These are phyloP conservation scores for Pogonus chalceus DNA, from an alignment of 1,140 invertebrate genomes.

Conservation along the genomic window DNA sequence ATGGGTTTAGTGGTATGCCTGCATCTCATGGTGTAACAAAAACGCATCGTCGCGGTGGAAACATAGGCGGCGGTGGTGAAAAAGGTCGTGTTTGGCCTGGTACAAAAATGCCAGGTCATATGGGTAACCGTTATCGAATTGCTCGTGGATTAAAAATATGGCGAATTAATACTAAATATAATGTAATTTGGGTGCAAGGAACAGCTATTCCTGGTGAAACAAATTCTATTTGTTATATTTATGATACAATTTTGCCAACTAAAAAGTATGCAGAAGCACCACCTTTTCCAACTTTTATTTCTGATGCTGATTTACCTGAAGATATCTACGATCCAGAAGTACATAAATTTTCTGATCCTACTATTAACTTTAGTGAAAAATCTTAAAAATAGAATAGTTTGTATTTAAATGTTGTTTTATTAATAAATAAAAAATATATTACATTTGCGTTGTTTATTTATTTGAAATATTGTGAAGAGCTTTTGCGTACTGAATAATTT, in stretches of 20 bases:
- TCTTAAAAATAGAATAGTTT: slow-evolving; percentile 20
- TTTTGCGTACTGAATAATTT: too few species aligned
- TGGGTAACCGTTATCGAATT: slow-evolving; percentile 76
- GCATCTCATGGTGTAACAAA: slow-evolving; percentile 90
- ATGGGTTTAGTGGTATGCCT: slow-evolving; percentile 90
- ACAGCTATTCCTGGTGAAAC: slow-evolving; percentile 67
- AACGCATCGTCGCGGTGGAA: slow-evolving; percentile 84
- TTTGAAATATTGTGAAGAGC: too few species aligned
- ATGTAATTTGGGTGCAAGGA: slow-evolving; percentile 84
- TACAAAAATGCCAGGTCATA: slow-evolving; percentile 93
- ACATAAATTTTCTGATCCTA: slow-evolving; percentile 57
- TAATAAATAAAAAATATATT: too few species aligned
- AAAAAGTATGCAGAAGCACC: slow-evolving; percentile 49
- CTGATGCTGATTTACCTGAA: slow-evolving; percentile 47
- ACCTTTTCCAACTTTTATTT: slow-evolving; percentile 72
- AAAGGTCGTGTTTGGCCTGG: slow-evolving; percentile 87
- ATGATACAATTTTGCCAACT: slow-evolving; percentile 63
- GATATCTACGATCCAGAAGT: slow-evolving; percentile 62
- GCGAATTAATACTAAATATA: slow-evolving; percentile 88
- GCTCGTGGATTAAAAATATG: slow-evolving; percentile 70
- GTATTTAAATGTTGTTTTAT: too few species aligned
- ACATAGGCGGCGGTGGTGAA: slow-evolving; percentile 74
- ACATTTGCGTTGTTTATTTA: too few species aligned
- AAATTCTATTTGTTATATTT: slow-evolving; percentile 71
- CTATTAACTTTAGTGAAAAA: slow-evolving; percentile 54